Evolutionary conservation across 2,888 invertebrate genomes (phyloP), one percentile per base, ranked within the genome.

Genomic region (Disparrhopalites patrizii): DNA sequence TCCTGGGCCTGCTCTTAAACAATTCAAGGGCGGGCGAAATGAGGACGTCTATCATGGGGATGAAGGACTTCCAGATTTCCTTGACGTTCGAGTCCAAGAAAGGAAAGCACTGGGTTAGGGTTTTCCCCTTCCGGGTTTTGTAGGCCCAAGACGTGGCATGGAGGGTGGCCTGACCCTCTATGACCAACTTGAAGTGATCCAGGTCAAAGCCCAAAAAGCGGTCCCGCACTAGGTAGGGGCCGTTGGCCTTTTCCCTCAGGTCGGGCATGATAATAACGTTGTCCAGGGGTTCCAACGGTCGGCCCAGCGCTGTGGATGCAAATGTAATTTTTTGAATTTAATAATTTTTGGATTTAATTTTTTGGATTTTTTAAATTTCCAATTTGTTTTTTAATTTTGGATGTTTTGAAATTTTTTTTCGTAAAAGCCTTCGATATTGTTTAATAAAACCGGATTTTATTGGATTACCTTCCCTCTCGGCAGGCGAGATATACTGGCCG

Each of bases 221-320:
- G 27, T 63, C 43, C 1, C 47, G 47, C 2, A 63, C 23, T 13
- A 27, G 25, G 31, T 23, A 63, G 1, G 30, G n/a, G 2, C 55
- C 55, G 27, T 20, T 27, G 15, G 15, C 40, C 10, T 33, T 15
- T 40, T 54, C 56, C 28, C 63, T 25, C 20, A 63, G 23, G 30
- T 63, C 63, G 18, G 63, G 55, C 63, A 63, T 63, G 3, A 63
- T 27, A 18, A 63, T 56, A 30, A 55, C 43, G 25, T 63, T 63
- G 1, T 55, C 63, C 43, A 63, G 20, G 3, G 43, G 40, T 1
- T 58, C 36, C 23, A 25, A 1, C 15, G 40, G 40, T 40, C 40
- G 40, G 5, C 40, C 40, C 13, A 40, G 13, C 18, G 15, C 40
- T 40, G 40, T n/a, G n/a, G n/a, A n/a, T n/a, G n/a, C n/a, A n/a